Percentiles rank a stretch among this genome's conserved stretches.
These are phyloP conservation scores for Lepus americanus DNA, from an alignment of 2,113 vertebrate species.

Conservation along the genomic window DNA sequence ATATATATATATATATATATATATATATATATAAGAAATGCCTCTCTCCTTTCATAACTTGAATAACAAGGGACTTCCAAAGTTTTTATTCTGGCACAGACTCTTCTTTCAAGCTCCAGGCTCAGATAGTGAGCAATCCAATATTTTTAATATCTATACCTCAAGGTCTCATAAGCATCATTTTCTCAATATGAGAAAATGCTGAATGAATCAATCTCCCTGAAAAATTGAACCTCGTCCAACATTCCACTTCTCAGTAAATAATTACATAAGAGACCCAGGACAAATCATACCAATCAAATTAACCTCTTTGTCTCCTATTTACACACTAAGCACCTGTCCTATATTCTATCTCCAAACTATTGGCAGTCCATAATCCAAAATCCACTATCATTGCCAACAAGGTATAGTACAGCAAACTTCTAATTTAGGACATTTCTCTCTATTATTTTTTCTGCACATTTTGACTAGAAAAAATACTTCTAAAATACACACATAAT, in stretches of 20 bases:
- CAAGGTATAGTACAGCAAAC: neutral
- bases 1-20: no score
- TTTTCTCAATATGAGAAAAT: neutral
- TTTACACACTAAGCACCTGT: no score
- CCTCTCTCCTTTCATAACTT: neutral
- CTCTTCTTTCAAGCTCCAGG: neutral
- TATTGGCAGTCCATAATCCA: neutral
- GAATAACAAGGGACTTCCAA: neutral
- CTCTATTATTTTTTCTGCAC: neutral
- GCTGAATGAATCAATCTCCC: neutral
- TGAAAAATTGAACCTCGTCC: neutral
- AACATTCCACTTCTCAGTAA: neutral
- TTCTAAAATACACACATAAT: neutral
- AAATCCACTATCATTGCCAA: neutral
- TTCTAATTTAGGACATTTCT: neutral
- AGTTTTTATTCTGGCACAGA: neutral
- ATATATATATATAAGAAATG: no score
- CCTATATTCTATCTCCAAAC: neutral
- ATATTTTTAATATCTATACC: neutral
- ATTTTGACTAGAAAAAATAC: neutral
- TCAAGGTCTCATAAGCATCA: neutral
- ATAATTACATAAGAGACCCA: neutral
- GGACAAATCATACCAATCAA: neutral
- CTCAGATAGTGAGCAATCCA: neutral
- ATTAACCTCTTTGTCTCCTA: neutral